Evolutionary conservation across 2,888 invertebrate species (phyloP), one percentile per base, ranked within the genome.

Genomic region (Lutraria lutraria): DNA sequence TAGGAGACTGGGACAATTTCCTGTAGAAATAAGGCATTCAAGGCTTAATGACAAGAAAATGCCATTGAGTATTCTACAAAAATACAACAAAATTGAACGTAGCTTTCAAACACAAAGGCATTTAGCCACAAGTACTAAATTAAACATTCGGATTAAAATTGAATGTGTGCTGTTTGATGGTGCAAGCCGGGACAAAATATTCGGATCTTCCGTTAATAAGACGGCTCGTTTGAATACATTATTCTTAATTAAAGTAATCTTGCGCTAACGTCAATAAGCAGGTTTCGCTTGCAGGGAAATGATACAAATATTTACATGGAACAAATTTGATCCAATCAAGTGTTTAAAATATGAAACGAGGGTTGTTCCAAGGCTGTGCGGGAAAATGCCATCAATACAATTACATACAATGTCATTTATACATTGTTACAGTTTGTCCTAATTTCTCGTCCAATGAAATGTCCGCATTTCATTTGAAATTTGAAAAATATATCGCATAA

Each of bases 1-100:
- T 84, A 82, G 60, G 63, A 81, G 86, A 89, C 89, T 89, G 89
- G 86, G 79, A 63, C 91, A 91, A 91, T 91, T 89, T 91, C 91
- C 91, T 86, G 88, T 72, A n/a, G 31, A 43, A 82, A 63, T 31
- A 54, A 68, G 29, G 63, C 31, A 76, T 34, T 53, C 29, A 16
- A 1, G 82, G 34, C 83, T 60, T 76, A 82, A 85, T 85, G 85
- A 86, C 72, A 52, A 29, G 72, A 56, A 80, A 79, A 56, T 56
- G 76, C 43, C 56, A 83, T 82, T 54, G 81, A 12, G 34, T 60
- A 43, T 76, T 34, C 16, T 25, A 87, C 76, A 87, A 83, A n/a
- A 86, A 52, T 21, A 21, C 63, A 12, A 25, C 21, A 63, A 21
- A 76, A 76, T 76, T 76, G 34, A 31, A 34, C 76, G 34, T 16